phyloP scores from a whole-genome alignment of 1,140 invertebrate genomes.

The Ectropis grisescens region DNA sequence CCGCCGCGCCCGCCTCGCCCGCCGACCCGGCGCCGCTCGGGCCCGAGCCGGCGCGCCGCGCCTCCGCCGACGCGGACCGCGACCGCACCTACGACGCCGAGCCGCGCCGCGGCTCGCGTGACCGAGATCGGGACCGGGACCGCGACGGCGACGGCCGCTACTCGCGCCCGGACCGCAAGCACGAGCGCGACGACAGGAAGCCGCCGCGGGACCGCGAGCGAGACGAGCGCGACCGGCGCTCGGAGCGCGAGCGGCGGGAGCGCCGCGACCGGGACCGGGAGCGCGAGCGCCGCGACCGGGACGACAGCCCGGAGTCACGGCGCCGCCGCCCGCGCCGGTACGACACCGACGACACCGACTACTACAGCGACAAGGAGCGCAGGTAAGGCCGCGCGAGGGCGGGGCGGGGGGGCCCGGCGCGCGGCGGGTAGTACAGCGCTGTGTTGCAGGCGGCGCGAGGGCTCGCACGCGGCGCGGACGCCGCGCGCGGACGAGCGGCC shows the following conservation, averaged over 20 bases:
- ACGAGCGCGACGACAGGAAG: conserved; percentile 46
- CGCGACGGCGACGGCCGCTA: conserved; percentile 40
- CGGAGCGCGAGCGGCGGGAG: conserved; percentile 40
- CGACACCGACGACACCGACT: conserved; percentile 68
- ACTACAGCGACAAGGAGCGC: conserved; percentile 57
- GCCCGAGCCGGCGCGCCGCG: no score
- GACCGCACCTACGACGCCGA: conserved; percentile 47
- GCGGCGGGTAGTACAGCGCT: no score
- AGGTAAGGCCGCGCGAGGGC: conserved; percentile 53
- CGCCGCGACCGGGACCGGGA: conserved; percentile 28
- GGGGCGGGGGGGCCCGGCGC: conserved; percentile 53
- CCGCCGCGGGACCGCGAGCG: conserved; percentile 12
- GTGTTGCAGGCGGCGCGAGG: conserved; percentile 43
- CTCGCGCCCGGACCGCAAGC: conserved; percentile 42
- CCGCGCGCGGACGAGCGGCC: conserved; percentile 51
- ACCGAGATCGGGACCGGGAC: conserved; percentile 28
- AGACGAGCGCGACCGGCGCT: conserved; percentile 28
- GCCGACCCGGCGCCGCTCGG: conserved; percentile 35
- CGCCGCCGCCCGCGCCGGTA: conserved; percentile 46
- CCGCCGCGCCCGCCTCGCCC: conserved; percentile 43
- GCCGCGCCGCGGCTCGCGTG: conserved; percentile 43
- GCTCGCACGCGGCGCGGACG: conserved; percentile 55
- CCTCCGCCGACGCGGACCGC: conserved; percentile 34
- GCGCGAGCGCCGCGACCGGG: conserved; percentile 21
- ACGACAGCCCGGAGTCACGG: conserved; percentile 31